Conservation (phyloP, 2,888 invertebrate genomes). For the Theristus sp. region DNA sequence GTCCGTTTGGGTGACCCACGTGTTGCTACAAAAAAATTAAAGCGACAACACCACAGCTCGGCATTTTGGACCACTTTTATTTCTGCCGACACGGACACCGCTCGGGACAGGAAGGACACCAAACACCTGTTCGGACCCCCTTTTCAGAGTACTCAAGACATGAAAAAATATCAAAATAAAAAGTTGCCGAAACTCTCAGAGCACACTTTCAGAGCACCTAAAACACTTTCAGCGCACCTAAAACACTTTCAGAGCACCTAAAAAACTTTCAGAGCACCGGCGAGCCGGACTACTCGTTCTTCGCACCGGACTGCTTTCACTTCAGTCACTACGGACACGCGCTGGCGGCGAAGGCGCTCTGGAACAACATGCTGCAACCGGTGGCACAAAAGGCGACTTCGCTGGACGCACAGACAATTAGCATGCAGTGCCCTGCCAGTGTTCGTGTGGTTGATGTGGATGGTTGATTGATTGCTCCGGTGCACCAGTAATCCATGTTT, state of each 20-base stretch:
- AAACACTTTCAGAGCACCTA: neutral
- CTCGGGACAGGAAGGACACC: too few relatives aligned
- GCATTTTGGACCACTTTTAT: too few relatives aligned
- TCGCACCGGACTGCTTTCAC: conserved; percentile 10
- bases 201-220: neutral
- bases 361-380: conserved; percentile 8
- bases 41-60: too few relatives aligned
- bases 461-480: too few relatives aligned
- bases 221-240: neutral
- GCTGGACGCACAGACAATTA: neutral
- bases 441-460: too few relatives aligned
- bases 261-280: neutral
- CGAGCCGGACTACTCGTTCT: conserved; percentile 10
- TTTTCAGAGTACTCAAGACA: too few relatives aligned
- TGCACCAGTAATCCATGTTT: too few relatives aligned
- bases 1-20: too few relatives aligned
- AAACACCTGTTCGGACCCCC: too few relatives aligned
- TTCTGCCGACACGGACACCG: too few relatives aligned
- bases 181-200: neutral
- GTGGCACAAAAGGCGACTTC: neutral
- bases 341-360: conserved; percentile 12
- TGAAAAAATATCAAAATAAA: neutral
- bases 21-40: too few relatives aligned
- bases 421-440: too few relatives aligned
- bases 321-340: neutral